A percentile compares a stretch with the other conserved stretches of the same genome.
Evolutionary conservation across 2,888 invertebrate species (phyloP).

Genomic region (Tiliacea aurago): DNA sequence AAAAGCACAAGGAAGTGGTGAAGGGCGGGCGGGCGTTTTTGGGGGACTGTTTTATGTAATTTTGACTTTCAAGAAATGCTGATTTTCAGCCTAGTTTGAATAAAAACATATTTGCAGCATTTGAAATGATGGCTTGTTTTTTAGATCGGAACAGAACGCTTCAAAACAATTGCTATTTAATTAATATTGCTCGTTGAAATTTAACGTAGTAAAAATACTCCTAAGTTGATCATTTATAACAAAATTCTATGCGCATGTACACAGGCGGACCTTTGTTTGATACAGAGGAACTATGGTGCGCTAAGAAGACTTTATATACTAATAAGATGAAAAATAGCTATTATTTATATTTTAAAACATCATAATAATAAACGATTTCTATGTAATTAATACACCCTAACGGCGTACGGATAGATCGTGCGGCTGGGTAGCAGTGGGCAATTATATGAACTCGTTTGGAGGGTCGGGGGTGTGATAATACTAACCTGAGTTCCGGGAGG

Average conservation of each 20-base stretch:
- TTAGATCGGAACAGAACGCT: background rate
- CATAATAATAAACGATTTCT: too few species aligned
- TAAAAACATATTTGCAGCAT: too few species aligned
- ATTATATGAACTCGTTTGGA: background rate
- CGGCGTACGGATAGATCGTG: background rate
- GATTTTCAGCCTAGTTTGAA: too few species aligned
- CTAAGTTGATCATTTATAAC: background rate
- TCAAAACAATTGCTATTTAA: background rate
- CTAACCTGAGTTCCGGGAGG: slow-evolving; percentile 80
- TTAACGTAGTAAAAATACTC: too few species aligned
- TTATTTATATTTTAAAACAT: too few species aligned
- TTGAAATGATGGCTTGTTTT: background rate
- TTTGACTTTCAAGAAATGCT: too few species aligned
- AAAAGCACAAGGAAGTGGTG: too few species aligned
- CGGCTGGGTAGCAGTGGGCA: background rate
- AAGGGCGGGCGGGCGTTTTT: too few species aligned
- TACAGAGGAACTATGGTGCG: background rate
- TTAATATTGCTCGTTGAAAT: background rate
- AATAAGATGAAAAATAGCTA: too few species aligned
- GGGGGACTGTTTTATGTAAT: too few species aligned
- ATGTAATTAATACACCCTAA: too few species aligned
- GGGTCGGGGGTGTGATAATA: background rate
- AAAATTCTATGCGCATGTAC: too few species aligned
- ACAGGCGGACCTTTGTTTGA: background rate
- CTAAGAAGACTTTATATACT: background rate